These are phyloP conservation scores for Beaufortia kweichowensis DNA, from an alignment of 2,113 vertebrate genomes.

Conservation along the genomic window DNA sequence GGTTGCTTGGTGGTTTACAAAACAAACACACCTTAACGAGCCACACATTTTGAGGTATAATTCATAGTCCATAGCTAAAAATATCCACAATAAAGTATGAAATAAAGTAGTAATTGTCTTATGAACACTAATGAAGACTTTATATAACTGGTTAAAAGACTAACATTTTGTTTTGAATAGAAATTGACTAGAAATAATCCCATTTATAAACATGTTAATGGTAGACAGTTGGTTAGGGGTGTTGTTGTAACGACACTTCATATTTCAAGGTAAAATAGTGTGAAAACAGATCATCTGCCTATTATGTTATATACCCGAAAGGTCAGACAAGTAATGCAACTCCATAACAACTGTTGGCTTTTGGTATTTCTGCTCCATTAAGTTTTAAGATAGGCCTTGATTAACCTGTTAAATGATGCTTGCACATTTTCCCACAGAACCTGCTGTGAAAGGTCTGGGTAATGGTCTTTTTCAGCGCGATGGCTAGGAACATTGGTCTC, in stretches of 20 bases:
- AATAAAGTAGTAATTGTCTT: too few relatives aligned
- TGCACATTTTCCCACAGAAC: conserved; percentile 28
- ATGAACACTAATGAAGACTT: too few relatives aligned
- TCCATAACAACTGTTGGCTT: conserved; percentile 45
- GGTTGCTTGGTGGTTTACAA: too few relatives aligned
- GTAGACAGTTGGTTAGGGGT: not conserved
- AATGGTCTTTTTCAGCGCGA: conserved; percentile 43
- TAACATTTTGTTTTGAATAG: not conserved
- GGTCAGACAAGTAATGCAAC: conserved; percentile 37
- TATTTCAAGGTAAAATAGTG: conserved; percentile 1
- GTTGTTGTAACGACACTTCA: not conserved
- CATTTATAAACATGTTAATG: not conserved
- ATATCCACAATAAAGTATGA: too few relatives aligned
- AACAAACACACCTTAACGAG: too few relatives aligned
- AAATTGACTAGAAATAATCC: not conserved
- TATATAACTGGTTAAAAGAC: not conserved
- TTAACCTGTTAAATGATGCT: conserved; percentile 56
- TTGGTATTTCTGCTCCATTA: conserved; percentile 53
- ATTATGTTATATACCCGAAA: conserved; percentile 35
- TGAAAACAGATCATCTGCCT: conserved; percentile 1
- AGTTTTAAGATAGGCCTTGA: conserved; percentile 31
- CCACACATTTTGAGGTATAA: too few relatives aligned
- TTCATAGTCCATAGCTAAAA: too few relatives aligned
- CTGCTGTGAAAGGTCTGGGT: conserved; percentile 19
- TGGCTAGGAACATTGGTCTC: conserved; percentile 28